Conservation (phyloP, 2,888 invertebrate genomes). For the Oscheius sp. region DNA sequence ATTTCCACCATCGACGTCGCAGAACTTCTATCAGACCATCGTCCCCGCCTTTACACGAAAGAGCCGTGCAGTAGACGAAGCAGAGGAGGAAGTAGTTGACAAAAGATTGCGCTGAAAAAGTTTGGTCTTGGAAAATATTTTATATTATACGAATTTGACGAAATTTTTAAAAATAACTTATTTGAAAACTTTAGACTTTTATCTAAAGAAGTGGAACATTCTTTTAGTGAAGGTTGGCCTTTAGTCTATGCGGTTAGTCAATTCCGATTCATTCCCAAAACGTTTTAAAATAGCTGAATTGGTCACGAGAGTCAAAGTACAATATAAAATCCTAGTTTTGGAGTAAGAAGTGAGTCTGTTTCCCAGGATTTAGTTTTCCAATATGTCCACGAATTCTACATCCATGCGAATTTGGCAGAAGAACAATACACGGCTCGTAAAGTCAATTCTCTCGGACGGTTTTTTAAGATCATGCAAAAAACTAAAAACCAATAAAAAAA, state of each 20-base stretch:
- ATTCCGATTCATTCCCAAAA: too few relatives aligned
- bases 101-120: constrained; percentile 81
- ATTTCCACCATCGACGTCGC: constrained; percentile 69
- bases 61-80: constrained; percentile 83
- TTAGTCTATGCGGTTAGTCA: neutral
- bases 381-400: too few relatives aligned
- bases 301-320: neutral
- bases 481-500: constrained; percentile 10
- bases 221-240: neutral
- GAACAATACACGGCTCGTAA: too few relatives aligned
- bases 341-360: neutral
- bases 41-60: constrained; percentile 78
- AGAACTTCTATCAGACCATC: constrained; percentile 53
- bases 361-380: too few relatives aligned
- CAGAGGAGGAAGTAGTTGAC: constrained; percentile 84
- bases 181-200: neutral
- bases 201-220: neutral
- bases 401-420: too few relatives aligned
- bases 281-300: neutral
- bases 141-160: neutral
- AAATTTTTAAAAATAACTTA: neutral
- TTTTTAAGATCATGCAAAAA: too few relatives aligned
- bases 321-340: constrained; percentile 4
- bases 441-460: too few relatives aligned
- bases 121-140: neutral